These are phyloP conservation scores for Drosophila leontia DNA, from an alignment of 1,140 invertebrate species.

Conservation along the genomic window DNA sequence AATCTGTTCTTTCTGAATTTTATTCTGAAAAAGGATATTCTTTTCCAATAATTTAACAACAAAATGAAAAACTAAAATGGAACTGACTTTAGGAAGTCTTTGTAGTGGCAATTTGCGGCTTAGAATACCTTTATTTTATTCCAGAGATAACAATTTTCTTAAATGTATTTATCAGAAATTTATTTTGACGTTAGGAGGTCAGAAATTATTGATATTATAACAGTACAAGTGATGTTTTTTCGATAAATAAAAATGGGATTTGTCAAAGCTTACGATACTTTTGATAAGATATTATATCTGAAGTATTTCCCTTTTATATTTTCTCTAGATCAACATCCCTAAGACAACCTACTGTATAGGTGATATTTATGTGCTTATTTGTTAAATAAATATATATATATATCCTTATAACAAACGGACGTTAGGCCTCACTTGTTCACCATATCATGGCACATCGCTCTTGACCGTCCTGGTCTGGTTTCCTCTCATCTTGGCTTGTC, in stretches of 20 bases:
- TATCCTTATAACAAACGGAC: slow-evolving; percentile 25
- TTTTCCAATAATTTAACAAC: not conserved
- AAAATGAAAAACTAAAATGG: not conserved
- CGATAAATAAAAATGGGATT: too few relatives aligned
- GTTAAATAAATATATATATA: not conserved
- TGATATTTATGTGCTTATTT: too few relatives aligned
- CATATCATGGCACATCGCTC: slow-evolving; percentile 1
- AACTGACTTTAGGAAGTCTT: not conserved
- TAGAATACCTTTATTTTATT: not conserved
- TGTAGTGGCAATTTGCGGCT: not conserved
- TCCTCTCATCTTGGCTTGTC: slow-evolving; percentile 40
- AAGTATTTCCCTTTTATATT: too few relatives aligned
- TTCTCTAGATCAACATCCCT: too few relatives aligned
- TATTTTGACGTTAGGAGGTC: too few relatives aligned
- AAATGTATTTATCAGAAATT: not conserved
- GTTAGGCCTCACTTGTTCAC: not conserved
- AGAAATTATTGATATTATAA: too few relatives aligned
- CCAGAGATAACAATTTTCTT: not conserved
- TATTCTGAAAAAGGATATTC: not conserved
- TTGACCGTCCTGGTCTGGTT: not conserved
- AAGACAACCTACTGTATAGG: too few relatives aligned
- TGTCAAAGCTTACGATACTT: too few relatives aligned
- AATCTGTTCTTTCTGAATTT: not conserved
- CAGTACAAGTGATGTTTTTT: too few relatives aligned
- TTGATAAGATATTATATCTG: too few relatives aligned